Base-by-base conservation (phyloP, 2,113 vertebrate species). In the Tiliqua scincoides region DNA sequence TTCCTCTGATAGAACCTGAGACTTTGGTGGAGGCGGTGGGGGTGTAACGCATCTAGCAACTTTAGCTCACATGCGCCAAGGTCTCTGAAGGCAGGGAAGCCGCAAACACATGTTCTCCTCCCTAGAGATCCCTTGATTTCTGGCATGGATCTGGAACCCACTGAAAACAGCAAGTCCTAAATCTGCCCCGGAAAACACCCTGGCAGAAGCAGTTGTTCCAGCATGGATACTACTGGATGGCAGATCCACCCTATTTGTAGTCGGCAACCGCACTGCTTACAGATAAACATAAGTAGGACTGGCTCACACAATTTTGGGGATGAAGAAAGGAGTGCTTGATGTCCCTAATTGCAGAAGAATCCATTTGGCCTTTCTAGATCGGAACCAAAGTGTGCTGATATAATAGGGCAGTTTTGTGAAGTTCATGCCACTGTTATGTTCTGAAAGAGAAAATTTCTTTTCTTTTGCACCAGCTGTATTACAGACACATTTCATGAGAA, bases 381-480 rank as follows among this genome's bases (percentile, higher is more conserved):
- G 85, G 79, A 75, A 78, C 3, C 59, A 30, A 83, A 35, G 23
- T 12, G 21, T 2, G 32, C 61, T 85, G 74, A 3, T 37, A 40
- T 79, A 59, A 79, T 82, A 84, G 20, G 4, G 43, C 14, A 71
- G 63, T 54, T 71, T 85, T 43, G 20, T 68, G 18, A 78, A 68
- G 88, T 73, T 61, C 37, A 61, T n/a, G 43, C 71, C 68, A 3
- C 3, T 23, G 40, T 62, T 85, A 71, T 0, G 1, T 0, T 0
- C n/a, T 1, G n/a, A 82, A 0, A 8, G 1, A 43, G 18, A 54
- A 0, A 7, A 25, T 75, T 91, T 82, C 73, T 82, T 80, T 52
- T 88, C 88, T 89, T 76, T 6, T 82, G 63, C 87, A 87, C 63
- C 37, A 82, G 59, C n/a, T 43, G 35, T 21, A 2, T 57, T 21